Percentiles rank a stretch among this genome's conserved stretches.
phyloP scores from a whole-genome alignment of 1,140 invertebrate species.

The Musca domestica region DNA sequence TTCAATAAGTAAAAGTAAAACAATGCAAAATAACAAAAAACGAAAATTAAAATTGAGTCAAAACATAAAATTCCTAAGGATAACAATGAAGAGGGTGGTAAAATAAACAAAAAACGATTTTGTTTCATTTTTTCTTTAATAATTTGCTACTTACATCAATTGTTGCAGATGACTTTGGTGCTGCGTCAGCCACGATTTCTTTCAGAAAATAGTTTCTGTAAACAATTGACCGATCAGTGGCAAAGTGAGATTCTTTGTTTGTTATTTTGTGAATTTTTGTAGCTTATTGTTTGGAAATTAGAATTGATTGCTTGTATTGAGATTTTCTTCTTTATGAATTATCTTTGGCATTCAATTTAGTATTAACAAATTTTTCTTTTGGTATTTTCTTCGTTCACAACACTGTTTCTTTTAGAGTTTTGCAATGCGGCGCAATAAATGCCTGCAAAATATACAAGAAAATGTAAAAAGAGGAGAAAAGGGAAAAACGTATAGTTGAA shows the following conservation, averaged over 20 bases:
- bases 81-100: no score
- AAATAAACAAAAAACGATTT: no score
- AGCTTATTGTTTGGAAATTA: background rate
- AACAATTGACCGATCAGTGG: no score
- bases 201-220: conserved; percentile 5
- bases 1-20: background rate
- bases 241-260: conserved; percentile 1
- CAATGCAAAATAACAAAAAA: conserved; percentile 4
- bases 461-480: background rate
- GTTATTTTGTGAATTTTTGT: conserved; percentile 5
- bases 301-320: background rate
- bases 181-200: conserved; percentile 30
- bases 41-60: background rate
- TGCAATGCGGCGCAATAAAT: conserved; percentile 14
- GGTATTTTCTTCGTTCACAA: no score
- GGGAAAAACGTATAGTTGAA: no score
- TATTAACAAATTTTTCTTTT: background rate
- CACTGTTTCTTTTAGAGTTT: no score
- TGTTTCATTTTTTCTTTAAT: no score
- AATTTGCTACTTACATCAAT: conserved; percentile 28
- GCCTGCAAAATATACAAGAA: conserved; percentile 7
- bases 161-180: conserved; percentile 27
- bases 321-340: background rate
- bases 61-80: no score
- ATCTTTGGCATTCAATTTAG: background rate